Evolutionary conservation across 2,113 vertebrate genomes (phyloP), one percentile per base, ranked within the genome.

Genomic region (Xiphophorus maculatus): DNA sequence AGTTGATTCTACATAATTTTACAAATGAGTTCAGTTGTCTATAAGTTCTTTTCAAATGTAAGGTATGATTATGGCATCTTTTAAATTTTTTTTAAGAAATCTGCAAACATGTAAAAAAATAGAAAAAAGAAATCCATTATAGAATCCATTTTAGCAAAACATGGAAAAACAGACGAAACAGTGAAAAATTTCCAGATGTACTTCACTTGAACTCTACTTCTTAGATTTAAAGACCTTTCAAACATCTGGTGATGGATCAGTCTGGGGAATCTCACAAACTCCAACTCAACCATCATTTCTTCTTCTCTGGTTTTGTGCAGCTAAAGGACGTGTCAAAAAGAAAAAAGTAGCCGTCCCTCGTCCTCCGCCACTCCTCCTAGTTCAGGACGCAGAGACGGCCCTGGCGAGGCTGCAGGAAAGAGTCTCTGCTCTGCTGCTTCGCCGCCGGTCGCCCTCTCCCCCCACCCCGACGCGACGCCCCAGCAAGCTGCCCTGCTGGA

Each of bases 391-490:
- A 0, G 88, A 94, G 77, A 90, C 80, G 37, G 90, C 86, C 3
- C 88, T 77, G 51, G 75, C 68, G 6, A 95, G 94, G 83, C 93
- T 95, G 28, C 94, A 97, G 88, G 95, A 96, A 4, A 91, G 96
- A 0, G 93, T 96, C 8, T 94, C 96, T 4, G 82, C 94, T 87
- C 90, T 98, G 58, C 92, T 96, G 30, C 91, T 98, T 2, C 74
- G 80, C 0, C 90, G 86, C 77, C 90, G 93, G 51, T 2, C 90
- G 5, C 92, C 94, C 0, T 77, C 91, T 28, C 92, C 94, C 35
- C 89, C 93, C 25, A 97, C 96, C 0, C 96, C 97, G 0, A 91
- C 82, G 0, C 93, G 95, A 42, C 84, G 94, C 25, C 48, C 88
- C 27, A 97, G 97, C 76, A 85, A 70, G 15, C 93, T 98, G 76